Conservation (phyloP, 2,113 vertebrate species). For the Limanda limanda region DNA sequence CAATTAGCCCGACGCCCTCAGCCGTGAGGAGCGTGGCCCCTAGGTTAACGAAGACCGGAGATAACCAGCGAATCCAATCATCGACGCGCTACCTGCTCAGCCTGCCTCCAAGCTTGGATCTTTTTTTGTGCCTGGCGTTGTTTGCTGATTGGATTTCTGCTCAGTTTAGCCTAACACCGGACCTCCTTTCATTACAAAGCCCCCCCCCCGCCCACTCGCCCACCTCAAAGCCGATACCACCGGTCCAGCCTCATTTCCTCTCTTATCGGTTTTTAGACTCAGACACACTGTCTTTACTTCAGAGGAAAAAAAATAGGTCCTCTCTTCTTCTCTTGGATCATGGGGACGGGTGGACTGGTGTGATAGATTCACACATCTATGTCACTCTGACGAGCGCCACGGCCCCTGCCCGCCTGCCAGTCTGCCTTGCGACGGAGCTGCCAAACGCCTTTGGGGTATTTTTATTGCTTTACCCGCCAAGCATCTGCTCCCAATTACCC, state of each 20-base stretch:
- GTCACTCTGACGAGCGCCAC: slow-evolving; percentile 68
- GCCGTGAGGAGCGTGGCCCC: slow-evolving; percentile 50
- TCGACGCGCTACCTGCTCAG: slow-evolving; percentile 37
- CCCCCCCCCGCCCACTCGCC: slow-evolving; percentile 31
- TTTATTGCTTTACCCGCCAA: slow-evolving; percentile 82
- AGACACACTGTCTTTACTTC: slow-evolving; percentile 60
- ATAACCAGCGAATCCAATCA: slow-evolving; percentile 73
- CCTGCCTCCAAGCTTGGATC: slow-evolving; percentile 52
- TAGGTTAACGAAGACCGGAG: slow-evolving; percentile 76
- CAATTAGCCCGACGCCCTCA: slow-evolving; percentile 69
- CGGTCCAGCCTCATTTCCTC: slow-evolving; percentile 69
- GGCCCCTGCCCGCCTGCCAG: slow-evolving; percentile 66
- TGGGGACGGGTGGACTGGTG: slow-evolving; percentile 24
- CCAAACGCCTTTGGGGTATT: slow-evolving; percentile 79
- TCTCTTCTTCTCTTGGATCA: slow-evolving; percentile 54
- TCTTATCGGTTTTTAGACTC: slow-evolving; percentile 56
- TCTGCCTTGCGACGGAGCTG: slow-evolving; percentile 63
- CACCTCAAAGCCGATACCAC: slow-evolving; percentile 53
- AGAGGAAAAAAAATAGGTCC: slow-evolving; percentile 7
- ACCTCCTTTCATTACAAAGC: slow-evolving; percentile 66
- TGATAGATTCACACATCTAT: slow-evolving; percentile 68
- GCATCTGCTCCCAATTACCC: slow-evolving; percentile 85
- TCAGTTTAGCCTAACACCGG: slow-evolving; percentile 73
- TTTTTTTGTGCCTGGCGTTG: slow-evolving; percentile 47
- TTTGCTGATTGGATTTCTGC: slow-evolving; percentile 80